Conservation (phyloP, 2,888 invertebrate species). For the Hirtodrosophila alboralis region DNA sequence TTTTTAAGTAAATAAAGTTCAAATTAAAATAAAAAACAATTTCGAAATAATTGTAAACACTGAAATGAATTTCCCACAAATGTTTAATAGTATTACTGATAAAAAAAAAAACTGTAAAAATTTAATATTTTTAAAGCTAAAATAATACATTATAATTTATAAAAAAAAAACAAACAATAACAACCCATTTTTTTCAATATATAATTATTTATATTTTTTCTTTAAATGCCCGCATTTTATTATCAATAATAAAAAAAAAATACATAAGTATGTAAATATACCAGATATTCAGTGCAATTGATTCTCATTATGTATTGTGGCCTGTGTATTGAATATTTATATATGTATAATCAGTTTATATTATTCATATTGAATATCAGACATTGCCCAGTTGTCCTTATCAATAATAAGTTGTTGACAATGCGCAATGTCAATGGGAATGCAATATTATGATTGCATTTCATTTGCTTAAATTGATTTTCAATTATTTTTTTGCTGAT, state of each 20-base stretch:
- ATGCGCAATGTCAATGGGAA: conserved; percentile 9
- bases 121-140: too few relatives aligned
- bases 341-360: conserved; percentile 3
- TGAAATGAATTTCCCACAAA: too few relatives aligned
- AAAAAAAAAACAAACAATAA: too few relatives aligned
- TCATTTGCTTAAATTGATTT: conserved; percentile 30
- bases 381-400: conserved; percentile 2
- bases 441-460: conserved; percentile 19
- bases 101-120: too few relatives aligned
- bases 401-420: conserved; percentile 18
- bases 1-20: too few relatives aligned
- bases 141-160: too few relatives aligned
- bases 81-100: too few relatives aligned
- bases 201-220: not conserved
- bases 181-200: not conserved
- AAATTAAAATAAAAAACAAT: too few relatives aligned
- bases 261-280: not conserved
- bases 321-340: not conserved
- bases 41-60: too few relatives aligned
- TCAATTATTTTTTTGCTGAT: conserved; percentile 21
- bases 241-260: conserved; percentile 15
- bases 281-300: not conserved
- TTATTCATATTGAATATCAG: too few relatives aligned
- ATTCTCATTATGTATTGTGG: not conserved
- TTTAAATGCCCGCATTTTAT: not conserved